These are phyloP conservation scores for Plagodis pulveraria DNA, from an alignment of 2,888 invertebrate genomes.

Conservation along the genomic window DNA sequence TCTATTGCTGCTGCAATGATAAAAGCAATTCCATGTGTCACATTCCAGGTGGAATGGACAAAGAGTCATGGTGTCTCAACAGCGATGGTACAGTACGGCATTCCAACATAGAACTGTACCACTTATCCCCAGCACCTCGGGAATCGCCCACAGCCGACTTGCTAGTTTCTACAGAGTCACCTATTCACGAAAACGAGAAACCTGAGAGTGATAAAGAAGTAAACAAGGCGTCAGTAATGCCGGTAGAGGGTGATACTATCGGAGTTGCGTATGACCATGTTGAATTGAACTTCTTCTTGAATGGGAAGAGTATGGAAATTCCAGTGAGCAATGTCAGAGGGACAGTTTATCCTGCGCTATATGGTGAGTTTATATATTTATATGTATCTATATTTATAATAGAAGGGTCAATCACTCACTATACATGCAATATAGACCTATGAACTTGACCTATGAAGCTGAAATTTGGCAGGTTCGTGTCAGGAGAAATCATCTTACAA, in stretches of 20 bases:
- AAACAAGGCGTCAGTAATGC: conserved; percentile 72
- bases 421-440: no score
- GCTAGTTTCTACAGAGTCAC: conserved; percentile 68
- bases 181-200: conserved; percentile 61
- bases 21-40: background rate
- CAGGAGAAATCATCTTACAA: no score
- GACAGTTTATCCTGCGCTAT: conserved; percentile 95
- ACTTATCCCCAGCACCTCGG: conserved; percentile 79
- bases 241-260: conserved; percentile 97
- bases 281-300: conserved; percentile 96
- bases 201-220: conserved; percentile 61
- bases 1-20: no score
- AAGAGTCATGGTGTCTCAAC: conserved; percentile 96
- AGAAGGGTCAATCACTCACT: no score
- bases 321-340: conserved; percentile 95
- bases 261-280: conserved; percentile 98
- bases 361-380: conserved; percentile 86
- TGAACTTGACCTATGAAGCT: no score
- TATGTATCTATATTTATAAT: background rate
- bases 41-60: conserved; percentile 90
- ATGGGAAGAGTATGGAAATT: conserved; percentile 94
- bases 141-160: conserved; percentile 76
- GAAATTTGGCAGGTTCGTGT: no score
- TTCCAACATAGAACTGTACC: conserved; percentile 91
- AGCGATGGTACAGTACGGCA: conserved; percentile 95